A percentile compares a stretch with the other conserved stretches of the same genome.
phyloP scores from a whole-genome alignment of 1,140 invertebrate species.

The Radopholus similis region DNA sequence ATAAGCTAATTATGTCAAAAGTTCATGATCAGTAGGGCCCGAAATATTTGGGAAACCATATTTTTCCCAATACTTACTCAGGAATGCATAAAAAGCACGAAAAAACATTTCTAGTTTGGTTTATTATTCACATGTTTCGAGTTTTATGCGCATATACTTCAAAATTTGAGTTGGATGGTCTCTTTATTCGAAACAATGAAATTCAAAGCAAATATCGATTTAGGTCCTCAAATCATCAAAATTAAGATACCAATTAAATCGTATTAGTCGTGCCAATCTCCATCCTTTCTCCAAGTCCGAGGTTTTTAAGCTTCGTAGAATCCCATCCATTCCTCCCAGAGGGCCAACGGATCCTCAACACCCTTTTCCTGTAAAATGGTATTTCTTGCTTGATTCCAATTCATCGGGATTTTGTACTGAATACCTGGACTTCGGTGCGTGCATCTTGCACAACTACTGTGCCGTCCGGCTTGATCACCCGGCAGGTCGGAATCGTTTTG shows the following conservation, averaged over 20 bases:
- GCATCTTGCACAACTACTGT: slow-evolving; percentile 56
- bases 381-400: not conserved
- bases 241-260: too few species aligned
- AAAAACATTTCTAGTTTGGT: not conserved
- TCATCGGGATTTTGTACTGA: not conserved
- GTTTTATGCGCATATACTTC: not conserved
- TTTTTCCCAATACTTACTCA: too few species aligned
- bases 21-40: too few species aligned
- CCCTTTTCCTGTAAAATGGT: slow-evolving; percentile 23
- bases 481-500: slow-evolving; percentile 56
- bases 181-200: too few species aligned
- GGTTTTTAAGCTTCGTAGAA: slow-evolving; percentile 36
- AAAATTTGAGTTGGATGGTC: not conserved
- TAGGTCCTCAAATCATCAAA: too few species aligned
- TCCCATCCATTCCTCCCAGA: slow-evolving; percentile 48
- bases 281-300: not conserved
- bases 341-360: slow-evolving; percentile 9
- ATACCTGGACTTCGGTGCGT: slow-evolving; percentile 51
- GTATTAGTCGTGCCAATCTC: not conserved
- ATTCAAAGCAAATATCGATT: too few species aligned
- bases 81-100: not conserved
- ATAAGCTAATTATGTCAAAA: too few species aligned
- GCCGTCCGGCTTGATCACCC: slow-evolving; percentile 56
- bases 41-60: too few species aligned
- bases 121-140: not conserved